phyloP scores from a whole-genome alignment of 2,113 vertebrate species.

The Echinops telfairi region DNA sequence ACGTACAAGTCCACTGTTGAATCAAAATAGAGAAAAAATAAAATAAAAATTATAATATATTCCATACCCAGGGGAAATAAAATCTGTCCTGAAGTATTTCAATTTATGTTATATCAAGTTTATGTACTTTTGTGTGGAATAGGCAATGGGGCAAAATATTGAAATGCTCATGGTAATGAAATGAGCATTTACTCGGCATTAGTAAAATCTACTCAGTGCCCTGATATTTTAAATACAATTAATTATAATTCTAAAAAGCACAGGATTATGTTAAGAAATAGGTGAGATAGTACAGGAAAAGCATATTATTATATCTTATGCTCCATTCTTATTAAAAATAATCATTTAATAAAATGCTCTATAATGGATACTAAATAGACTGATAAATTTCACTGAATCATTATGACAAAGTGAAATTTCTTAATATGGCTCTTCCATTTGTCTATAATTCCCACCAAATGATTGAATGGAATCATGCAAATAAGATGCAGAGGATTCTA shows the following conservation, averaged over 20 bases:
- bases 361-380: neutral
- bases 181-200: neutral
- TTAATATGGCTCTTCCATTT: too few species aligned
- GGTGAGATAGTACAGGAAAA: neutral
- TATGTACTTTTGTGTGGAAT: neutral
- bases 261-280: neutral
- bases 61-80: neutral
- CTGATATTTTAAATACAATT: neutral
- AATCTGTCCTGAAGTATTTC: neutral
- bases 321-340: constrained; percentile 1
- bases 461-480: too few species aligned
- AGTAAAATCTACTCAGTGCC: neutral
- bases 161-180: neutral
- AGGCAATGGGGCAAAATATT: constrained; percentile 14
- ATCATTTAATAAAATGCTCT: neutral
- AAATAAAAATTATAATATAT: constrained; percentile 6
- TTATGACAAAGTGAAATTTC: too few species aligned
- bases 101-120: neutral
- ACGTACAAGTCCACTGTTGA: constrained; percentile 65
- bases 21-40: constrained; percentile 42
- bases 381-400: neutral
- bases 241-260: neutral
- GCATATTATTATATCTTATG: neutral
- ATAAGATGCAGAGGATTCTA: too few species aligned
- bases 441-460: too few species aligned